These are phyloP conservation scores for Tineola bisselliella DNA, from an alignment of 2,888 invertebrate species.

Conservation along the genomic window DNA sequence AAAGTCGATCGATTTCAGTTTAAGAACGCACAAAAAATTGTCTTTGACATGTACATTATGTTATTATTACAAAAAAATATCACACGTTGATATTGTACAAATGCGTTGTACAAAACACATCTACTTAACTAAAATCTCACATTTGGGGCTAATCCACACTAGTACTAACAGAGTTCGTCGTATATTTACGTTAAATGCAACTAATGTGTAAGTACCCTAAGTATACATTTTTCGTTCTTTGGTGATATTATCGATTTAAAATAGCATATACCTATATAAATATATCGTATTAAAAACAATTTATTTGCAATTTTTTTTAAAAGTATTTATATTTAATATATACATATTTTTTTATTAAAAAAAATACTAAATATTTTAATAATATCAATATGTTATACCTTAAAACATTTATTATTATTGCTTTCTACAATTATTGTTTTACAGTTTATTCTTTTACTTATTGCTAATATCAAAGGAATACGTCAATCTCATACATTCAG, in stretches of 20 bases:
- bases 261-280: too few species aligned
- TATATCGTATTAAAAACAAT: not conserved
- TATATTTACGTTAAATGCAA: not conserved
- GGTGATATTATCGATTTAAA: not conserved
- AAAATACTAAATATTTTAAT: not conserved
- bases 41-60: constrained; percentile 40
- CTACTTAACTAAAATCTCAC: constrained; percentile 13
- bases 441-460: constrained; percentile 17
- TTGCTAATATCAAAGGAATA: constrained; percentile 21
- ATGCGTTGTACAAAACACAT: not conserved
- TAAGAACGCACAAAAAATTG: constrained; percentile 21
- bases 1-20: not conserved
- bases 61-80: constrained; percentile 38
- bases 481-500: too few species aligned
- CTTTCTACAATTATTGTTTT: constrained; percentile 25
- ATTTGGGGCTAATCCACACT: constrained; percentile 14
- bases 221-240: not conserved
- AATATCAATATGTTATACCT: not conserved
- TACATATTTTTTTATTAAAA: too few species aligned
- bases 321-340: too few species aligned
- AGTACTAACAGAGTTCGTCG: not conserved
- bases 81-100: constrained; percentile 51
- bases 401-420: constrained; percentile 20
- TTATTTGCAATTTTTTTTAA: too few species aligned
- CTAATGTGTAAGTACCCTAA: constrained; percentile 11